Conservation (phyloP, 64 coral and sea anemone genomes). For the Acropora tenuis region DNA sequence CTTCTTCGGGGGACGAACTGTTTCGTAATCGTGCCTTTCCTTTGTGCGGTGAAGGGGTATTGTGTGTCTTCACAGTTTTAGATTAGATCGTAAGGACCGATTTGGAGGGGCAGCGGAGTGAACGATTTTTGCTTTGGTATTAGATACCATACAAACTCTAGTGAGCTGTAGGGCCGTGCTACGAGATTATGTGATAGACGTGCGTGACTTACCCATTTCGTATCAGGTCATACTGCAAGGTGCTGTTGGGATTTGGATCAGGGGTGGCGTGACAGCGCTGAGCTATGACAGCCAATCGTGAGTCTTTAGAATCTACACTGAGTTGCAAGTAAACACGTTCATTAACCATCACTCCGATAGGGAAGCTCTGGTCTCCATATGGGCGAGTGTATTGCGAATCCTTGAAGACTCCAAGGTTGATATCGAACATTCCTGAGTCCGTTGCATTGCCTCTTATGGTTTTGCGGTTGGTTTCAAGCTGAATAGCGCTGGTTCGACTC, state of each 20-base stretch:
- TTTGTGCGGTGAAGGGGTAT: too few species aligned
- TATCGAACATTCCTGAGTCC: constrained; percentile 60
- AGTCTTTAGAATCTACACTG: constrained; percentile 67
- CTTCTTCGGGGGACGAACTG: too few species aligned
- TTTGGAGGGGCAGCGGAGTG: too few species aligned
- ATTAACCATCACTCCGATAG: constrained; percentile 75
- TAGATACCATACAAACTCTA: not conserved
- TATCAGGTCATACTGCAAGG: constrained; percentile 78
- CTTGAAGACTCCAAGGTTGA: constrained; percentile 79
- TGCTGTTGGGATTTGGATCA: constrained; percentile 78
- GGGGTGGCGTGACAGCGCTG: constrained; percentile 90
- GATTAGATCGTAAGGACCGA: too few species aligned
- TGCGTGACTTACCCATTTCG: constrained; percentile 66
- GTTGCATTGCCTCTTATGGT: constrained; percentile 68
- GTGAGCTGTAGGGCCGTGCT: too few species aligned
- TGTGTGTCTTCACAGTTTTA: too few species aligned
- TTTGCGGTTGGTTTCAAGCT: constrained; percentile 69
- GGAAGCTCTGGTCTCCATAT: constrained; percentile 86
- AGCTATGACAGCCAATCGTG: constrained; percentile 67
- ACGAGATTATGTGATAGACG: not conserved
- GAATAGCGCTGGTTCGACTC: constrained; percentile 69
- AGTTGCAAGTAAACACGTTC: constrained; percentile 72
- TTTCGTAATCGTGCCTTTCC: too few species aligned
- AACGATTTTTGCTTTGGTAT: not conserved
- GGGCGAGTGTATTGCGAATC: constrained; percentile 57